Percentiles rank a stretch among this genome's conserved stretches.
Evolutionary conservation across 2,113 vertebrate species (phyloP).

Genomic region (Platichthys stellatus): DNA sequence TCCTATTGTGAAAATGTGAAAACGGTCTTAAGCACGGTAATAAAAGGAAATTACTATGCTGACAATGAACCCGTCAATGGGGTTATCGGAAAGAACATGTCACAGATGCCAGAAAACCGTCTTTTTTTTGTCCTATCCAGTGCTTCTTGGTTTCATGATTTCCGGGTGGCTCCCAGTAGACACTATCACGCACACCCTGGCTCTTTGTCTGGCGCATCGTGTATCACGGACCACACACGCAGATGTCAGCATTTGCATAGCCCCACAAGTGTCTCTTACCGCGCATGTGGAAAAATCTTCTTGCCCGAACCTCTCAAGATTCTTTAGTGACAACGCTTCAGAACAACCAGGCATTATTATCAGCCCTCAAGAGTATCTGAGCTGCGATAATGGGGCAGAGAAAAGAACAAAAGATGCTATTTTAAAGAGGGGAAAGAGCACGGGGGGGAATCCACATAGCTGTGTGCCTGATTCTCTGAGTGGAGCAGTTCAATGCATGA

Average conservation of each 20-base stretch:
- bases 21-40: not conserved
- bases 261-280: constrained; percentile 11
- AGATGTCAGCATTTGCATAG: constrained; percentile 36
- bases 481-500: constrained; percentile 10
- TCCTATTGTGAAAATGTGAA: constrained; percentile 19
- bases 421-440: not conserved
- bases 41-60: constrained; percentile 14
- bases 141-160: constrained; percentile 18
- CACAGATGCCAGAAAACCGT: not conserved
- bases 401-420: constrained; percentile 23
- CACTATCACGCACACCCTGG: not conserved
- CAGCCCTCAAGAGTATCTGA: constrained; percentile 21
- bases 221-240: constrained; percentile 34
- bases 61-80: constrained; percentile 3
- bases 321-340: constrained; percentile 22
- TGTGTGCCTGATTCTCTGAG: not conserved
- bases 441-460: not conserved
- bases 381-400: constrained; percentile 21
- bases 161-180: constrained; percentile 3
- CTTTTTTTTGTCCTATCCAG: constrained; percentile 3
- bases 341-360: constrained; percentile 37
- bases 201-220: constrained; percentile 28
- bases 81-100: not conserved
- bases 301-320: constrained; percentile 1
- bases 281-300: constrained; percentile 14